These are phyloP conservation scores for Meloe dianella DNA, from an alignment of 2,888 invertebrate genomes.

Conservation along the genomic window DNA sequence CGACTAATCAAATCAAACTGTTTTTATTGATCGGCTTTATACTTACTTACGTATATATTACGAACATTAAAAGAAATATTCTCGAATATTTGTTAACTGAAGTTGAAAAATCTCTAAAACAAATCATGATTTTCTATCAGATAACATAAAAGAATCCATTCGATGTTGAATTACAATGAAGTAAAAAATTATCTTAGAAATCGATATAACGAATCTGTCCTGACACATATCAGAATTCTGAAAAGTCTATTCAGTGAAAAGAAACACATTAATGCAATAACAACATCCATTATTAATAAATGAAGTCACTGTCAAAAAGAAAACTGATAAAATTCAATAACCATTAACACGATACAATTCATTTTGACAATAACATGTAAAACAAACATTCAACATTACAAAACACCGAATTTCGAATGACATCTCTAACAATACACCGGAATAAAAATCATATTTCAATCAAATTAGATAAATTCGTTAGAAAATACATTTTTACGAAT, in stretches of 20 bases:
- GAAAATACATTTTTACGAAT: neutral
- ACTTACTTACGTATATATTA: neutral
- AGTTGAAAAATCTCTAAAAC: slow-evolving; percentile 2
- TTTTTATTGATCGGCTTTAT: slow-evolving; percentile 2
- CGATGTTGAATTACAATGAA: slow-evolving; percentile 12
- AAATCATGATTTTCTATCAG: slow-evolving; percentile 10
- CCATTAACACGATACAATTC: slow-evolving; percentile 6
- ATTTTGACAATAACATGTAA: neutral
- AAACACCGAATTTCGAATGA: neutral
- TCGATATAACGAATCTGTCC: slow-evolving; percentile 26
- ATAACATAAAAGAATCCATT: slow-evolving; percentile 4
- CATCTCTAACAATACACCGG: neutral
- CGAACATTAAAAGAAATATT: slow-evolving; percentile 2
- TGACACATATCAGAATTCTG: slow-evolving; percentile 31
- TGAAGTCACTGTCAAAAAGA: slow-evolving; percentile 29
- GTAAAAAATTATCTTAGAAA: slow-evolving; percentile 26
- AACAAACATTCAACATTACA: slow-evolving; percentile 1
- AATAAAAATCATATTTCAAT: neutral
- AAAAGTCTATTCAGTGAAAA: slow-evolving; percentile 31
- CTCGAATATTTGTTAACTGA: slow-evolving; percentile 4
- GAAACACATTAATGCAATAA: slow-evolving; percentile 33
- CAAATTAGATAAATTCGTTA: neutral
- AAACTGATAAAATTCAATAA: neutral
- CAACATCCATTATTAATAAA: slow-evolving; percentile 33
- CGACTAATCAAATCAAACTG: neutral